Evolutionary conservation across 2,113 vertebrate genomes (phyloP), one percentile per base, ranked within the genome.

Genomic region (Takifugu flavidus): DNA sequence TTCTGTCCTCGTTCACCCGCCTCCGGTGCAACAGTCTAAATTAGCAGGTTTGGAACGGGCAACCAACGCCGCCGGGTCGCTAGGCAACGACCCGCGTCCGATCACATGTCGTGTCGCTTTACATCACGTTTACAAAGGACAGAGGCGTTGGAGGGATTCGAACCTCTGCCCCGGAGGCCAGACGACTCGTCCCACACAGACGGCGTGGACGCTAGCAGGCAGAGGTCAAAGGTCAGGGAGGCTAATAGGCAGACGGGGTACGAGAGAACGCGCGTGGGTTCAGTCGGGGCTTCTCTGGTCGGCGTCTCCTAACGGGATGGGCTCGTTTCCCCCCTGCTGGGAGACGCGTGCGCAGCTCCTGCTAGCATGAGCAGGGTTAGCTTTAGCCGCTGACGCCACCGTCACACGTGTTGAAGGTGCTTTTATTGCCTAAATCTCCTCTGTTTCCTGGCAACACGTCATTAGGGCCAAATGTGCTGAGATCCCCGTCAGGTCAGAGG

Each of bases 291-390:
- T 20, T 20, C 20, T 20, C 20, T 20, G 20, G 20, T 20, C 20
- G 20, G 20, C 34, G 13, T 50, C 25, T 62, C 13, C 29, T 6
- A 29, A 5, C 28, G 5, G 26, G 28, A 56, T 42, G 13, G 29
- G 31, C 6, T 7, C 4, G 31, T 34, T 34, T 34, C 25, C 56
- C 45, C 64, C 45, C 60, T 10, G 1, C n/a, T 3, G 1, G 28
- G 27, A 56, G 28, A 5, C 45, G 31, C 11, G 54, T 56, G 20
- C 20, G 20, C 20, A 20, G 20, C 20, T 20, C 20, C 0, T 65
- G 68, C 69, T 62, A 20, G 50, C 62, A 47, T 74, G 76, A 74
- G 74, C 76, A 62, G 12, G 66, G 66, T 28, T 25, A 31, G 55
- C 11, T 28, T 31, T n/a, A 28, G 46, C 56, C 43, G 26, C 26